phyloP scores from a whole-genome alignment of 2,797 vertebrate genomes.

The Typhlichthys eigenmanni region DNA sequence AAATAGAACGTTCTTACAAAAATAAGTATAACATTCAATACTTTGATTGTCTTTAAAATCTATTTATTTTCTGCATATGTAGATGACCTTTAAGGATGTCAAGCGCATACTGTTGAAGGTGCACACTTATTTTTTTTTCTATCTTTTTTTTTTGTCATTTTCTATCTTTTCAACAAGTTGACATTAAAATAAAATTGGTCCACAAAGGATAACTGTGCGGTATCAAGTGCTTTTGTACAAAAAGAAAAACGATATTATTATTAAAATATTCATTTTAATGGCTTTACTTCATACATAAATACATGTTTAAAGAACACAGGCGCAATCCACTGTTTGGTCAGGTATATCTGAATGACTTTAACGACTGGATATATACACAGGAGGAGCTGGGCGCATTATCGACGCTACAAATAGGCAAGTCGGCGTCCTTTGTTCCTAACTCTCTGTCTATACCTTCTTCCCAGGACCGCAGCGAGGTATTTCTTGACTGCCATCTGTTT shows the following conservation, averaged over 20 bases:
- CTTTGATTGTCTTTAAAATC: conserved; percentile 96
- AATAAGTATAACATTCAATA: conserved; percentile 99
- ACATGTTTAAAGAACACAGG: conserved; percentile 99
- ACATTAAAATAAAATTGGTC: conserved; percentile 94
- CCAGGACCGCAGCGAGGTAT: conserved; percentile 97
- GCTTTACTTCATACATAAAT: conserved; percentile 99
- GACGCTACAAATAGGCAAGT: conserved; percentile 96
- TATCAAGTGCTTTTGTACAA: conserved; percentile 98
- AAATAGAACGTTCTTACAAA: conserved; percentile 89
- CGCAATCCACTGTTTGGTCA: conserved; percentile 92
- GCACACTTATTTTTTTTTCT: conserved; percentile 80
- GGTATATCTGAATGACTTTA: conserved; percentile 92
- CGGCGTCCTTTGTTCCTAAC: conserved; percentile 99
- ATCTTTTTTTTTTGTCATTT: conserved; percentile 64
- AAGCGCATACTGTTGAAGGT: conserved; percentile 90
- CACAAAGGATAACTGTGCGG: conserved; percentile 98
- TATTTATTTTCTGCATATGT: conserved; percentile 91
- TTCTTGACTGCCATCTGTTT: conserved; percentile 99
- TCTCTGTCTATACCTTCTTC: conserved; percentile 99
- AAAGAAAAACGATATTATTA: conserved; percentile 99
- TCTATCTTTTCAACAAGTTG: conserved; percentile 81
- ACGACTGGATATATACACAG: conserved; percentile 81
- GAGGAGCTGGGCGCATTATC: conserved; percentile 71
- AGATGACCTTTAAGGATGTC: conserved; percentile 89
- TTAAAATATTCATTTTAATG: conserved; percentile 99